Evolutionary conservation across 1,140 invertebrate species (phyloP), one percentile per base, ranked within the genome.

Genomic region (Adoxophyes honmai): DNA sequence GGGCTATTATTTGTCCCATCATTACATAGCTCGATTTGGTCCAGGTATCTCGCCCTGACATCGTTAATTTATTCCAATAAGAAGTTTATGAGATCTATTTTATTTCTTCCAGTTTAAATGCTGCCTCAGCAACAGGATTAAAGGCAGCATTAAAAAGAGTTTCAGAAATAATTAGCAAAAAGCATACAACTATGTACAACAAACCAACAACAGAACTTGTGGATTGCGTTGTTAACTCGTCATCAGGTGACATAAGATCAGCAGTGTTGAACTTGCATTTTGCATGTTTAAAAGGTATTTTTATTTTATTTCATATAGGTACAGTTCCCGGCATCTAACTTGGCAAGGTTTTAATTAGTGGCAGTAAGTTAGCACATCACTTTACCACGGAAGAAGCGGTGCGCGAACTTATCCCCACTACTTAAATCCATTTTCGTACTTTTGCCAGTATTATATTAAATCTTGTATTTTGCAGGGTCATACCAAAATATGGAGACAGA

Each of bases 221-320:
- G 42, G 93, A 94, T 21, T 92, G 93, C 58, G 93, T 94, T 60
- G 83, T 93, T 10, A 90, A 92, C 35, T 92, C 93, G 13, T 93
- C 91, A 35, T 90, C 91, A 38, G 94, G 94, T 0, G 94, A 95
- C 79, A 91, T 94, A 51, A 86, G 94, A 73, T 94, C 92, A 73
- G 92, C 93, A 0, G 74, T 95, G 15, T 91, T 94, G 59, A 94
- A 94, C 86, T 81, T 94, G 42, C 92, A 94, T 80, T 94, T 95
- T 81, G 90, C 91, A 54, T 92, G 91, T 37, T 76, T 94, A 18
- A 93, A 91, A 91, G 93, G 94, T 92, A 79, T 8, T 35, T 34
- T n/a, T n/a, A n/a, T n/a, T n/a, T n/a, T n/a, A n/a, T n/a, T n/a
- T n/a, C n/a, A n/a, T n/a, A n/a, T n/a, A n/a, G n/a, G n/a, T n/a